These are phyloP conservation scores for Ataeniobius toweri DNA, from an alignment of 2,797 vertebrate genomes.

Conservation along the genomic window DNA sequence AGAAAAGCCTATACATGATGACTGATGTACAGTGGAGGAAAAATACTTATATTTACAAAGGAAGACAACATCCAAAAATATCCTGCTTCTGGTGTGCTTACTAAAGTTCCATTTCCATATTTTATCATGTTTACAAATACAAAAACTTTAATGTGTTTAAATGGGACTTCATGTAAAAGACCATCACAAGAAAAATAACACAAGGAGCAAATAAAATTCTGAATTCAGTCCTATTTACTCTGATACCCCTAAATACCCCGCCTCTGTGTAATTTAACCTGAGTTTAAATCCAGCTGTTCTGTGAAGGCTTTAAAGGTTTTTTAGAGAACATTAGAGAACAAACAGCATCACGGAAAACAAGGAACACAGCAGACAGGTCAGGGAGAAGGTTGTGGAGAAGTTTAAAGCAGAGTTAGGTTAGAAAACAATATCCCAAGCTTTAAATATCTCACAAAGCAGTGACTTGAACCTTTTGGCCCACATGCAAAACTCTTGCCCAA, in stretches of 20 bases:
- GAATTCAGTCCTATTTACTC: not conserved
- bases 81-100: not conserved
- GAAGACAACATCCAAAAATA: not conserved
- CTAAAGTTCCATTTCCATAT: not conserved
- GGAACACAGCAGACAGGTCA: too few relatives aligned
- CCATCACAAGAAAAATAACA: not conserved
- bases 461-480: too few relatives aligned
- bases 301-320: too few relatives aligned
- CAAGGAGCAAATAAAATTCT: not conserved
- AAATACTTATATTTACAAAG: not conserved
- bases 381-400: too few relatives aligned
- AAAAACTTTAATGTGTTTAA: not conserved
- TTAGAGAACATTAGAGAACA: too few relatives aligned
- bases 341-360: too few relatives aligned
- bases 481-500: not conserved
- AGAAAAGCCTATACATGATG: constrained; percentile 3
- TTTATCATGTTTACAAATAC: not conserved
- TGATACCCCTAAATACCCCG: too few relatives aligned
- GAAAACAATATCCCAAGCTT: too few relatives aligned
- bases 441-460: too few relatives aligned
- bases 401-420: too few relatives aligned
- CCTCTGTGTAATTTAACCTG: too few relatives aligned
- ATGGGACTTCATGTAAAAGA: not conserved
- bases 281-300: too few relatives aligned
- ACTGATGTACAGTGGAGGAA: not conserved